Conservation (phyloP, 1,140 invertebrate species). For the Melipona quadrifasciata region DNA sequence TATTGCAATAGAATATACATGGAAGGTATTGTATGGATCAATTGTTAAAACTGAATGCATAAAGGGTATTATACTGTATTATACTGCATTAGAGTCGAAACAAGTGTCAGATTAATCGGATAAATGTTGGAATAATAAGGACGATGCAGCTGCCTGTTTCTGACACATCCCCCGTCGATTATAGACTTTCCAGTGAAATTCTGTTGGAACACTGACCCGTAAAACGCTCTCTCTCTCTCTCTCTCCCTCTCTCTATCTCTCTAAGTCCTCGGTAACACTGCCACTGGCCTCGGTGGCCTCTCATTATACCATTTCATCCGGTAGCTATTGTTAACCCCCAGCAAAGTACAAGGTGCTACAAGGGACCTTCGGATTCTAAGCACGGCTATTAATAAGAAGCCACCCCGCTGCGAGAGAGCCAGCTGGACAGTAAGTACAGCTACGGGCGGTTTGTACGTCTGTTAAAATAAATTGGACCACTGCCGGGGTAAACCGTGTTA, state of each 20-base stretch:
- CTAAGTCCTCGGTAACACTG: not conserved
- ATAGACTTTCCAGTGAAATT: not conserved
- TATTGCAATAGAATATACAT: no score
- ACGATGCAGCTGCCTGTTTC: not conserved
- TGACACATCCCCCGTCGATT: not conserved
- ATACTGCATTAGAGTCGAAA: not conserved
- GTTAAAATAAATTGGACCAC: conserved; percentile 33
- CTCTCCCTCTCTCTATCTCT: not conserved
- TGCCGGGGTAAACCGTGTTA: conserved; percentile 26
- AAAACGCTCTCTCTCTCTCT: not conserved
- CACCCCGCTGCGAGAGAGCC: conserved; percentile 11
- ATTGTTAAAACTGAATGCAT: not conserved
- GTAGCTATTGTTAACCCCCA: conserved; percentile 31
- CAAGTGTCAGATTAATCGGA: not conserved
- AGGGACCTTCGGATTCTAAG: conserved; percentile 32
- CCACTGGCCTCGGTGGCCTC: not conserved
- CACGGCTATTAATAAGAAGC: conserved; percentile 45
- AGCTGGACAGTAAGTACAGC: conserved; percentile 1
- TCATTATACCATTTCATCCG: conserved; percentile 26
- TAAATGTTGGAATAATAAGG: not conserved
- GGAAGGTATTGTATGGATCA: not conserved
- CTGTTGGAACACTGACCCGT: not conserved
- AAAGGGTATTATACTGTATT: no score
- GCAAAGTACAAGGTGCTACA: conserved; percentile 32
- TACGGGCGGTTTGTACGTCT: conserved; percentile 17